Evolutionary conservation across 2,888 invertebrate species (phyloP).

Genomic region (Acholoe squamosa): DNA sequence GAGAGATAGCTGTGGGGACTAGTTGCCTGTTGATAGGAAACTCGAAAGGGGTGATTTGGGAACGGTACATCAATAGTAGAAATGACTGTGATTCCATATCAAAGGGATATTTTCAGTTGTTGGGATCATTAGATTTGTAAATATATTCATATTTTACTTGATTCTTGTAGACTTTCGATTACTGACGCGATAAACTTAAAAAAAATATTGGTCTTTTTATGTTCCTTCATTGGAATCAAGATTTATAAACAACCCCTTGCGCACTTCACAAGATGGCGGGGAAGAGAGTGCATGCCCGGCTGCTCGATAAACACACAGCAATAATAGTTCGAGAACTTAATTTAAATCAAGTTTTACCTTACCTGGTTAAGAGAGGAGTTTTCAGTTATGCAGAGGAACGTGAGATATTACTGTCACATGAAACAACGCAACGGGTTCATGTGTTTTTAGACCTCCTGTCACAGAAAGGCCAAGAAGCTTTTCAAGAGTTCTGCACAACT

Average conservation of each 20-base stretch:
- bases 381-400: conserved; percentile 47
- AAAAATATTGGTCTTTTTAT: not conserved
- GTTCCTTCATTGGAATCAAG: not conserved
- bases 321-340: conserved; percentile 32
- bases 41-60: not conserved
- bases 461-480: conserved; percentile 55
- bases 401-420: conserved; percentile 10
- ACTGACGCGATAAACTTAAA: too few species aligned
- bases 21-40: conserved; percentile 21
- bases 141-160: too few species aligned
- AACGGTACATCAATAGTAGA: not conserved
- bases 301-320: conserved; percentile 38
- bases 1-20: too few species aligned
- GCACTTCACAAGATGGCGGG: conserved; percentile 37
- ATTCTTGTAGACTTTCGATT: too few species aligned
- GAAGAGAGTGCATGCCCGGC: not conserved
- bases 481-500: conserved; percentile 38
- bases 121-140: too few species aligned
- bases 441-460: conserved; percentile 46
- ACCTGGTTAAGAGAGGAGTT: conserved; percentile 47
- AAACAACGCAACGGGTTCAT: not conserved
- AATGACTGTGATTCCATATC: not conserved
- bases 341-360: conserved; percentile 27
- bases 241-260: conserved; percentile 15
- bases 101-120: too few species aligned